phyloP scores from a whole-genome alignment of 1,140 invertebrate genomes.

The Zaprionus lachaisei region DNA sequence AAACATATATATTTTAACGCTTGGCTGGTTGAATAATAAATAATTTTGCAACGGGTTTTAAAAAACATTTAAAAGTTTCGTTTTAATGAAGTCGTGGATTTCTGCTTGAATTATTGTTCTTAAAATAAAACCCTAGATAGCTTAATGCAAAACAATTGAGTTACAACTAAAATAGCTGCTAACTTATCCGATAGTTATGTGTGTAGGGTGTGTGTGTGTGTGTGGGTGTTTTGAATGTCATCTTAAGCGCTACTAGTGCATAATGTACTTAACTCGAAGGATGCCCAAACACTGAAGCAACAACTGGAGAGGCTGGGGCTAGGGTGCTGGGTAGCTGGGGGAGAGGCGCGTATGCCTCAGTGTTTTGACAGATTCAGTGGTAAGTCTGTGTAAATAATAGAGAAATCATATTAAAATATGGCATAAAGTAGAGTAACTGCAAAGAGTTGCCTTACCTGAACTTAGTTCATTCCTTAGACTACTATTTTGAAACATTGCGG shows the following conservation, averaged over 20 bases:
- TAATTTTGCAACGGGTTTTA: slow-evolving; percentile 50
- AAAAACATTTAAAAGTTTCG: slow-evolving; percentile 43
- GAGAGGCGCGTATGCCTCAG: slow-evolving; percentile 57
- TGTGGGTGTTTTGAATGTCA: slow-evolving; percentile 54
- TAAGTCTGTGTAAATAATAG: slow-evolving; percentile 67
- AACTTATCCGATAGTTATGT: slow-evolving; percentile 66
- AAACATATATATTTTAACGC: slow-evolving; percentile 36
- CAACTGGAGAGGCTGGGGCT: slow-evolving; percentile 54
- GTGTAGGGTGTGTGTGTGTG: slow-evolving; percentile 44
- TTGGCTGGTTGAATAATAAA: slow-evolving; percentile 61
- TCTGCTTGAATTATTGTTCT: slow-evolving; percentile 44
- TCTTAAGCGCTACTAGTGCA: slow-evolving; percentile 75
- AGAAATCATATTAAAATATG: not conserved
- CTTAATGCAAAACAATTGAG: slow-evolving; percentile 71
- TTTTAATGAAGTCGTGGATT: slow-evolving; percentile 43
- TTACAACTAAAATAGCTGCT: slow-evolving; percentile 71
- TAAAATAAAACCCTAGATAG: slow-evolving; percentile 62
- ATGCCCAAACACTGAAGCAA: slow-evolving; percentile 68
- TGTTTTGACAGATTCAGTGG: slow-evolving; percentile 84
- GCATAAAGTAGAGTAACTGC: no score
- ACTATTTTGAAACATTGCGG: slow-evolving; percentile 79
- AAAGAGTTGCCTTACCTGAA: slow-evolving; percentile 66
- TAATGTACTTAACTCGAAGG: slow-evolving; percentile 74
- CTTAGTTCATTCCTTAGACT: slow-evolving; percentile 83
- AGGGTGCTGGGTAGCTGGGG: slow-evolving; percentile 25